These are phyloP conservation scores for Drosophila vallismaia DNA, from an alignment of 2,888 invertebrate genomes.

Conservation along the genomic window DNA sequence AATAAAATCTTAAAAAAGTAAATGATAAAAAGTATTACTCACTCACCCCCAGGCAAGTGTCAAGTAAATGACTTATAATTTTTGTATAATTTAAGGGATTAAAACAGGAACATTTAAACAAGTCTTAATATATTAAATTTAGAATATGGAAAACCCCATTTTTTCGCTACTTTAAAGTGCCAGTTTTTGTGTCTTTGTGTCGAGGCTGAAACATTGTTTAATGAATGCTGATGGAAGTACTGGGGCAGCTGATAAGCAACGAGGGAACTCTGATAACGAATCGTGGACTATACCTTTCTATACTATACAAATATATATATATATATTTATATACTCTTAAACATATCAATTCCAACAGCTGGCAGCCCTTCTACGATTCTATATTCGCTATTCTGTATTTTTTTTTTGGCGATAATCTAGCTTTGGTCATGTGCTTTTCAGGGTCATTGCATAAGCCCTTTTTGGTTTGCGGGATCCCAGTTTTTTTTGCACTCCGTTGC, in stretches of 20 bases:
- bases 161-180: not conserved
- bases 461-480: constrained; percentile 18
- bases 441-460: constrained; percentile 26
- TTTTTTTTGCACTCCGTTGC: constrained; percentile 25
- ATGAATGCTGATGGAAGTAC: constrained; percentile 33
- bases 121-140: not conserved
- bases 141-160: not conserved
- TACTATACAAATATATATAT: not conserved
- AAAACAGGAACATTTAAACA: no score
- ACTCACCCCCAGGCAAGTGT: not conserved
- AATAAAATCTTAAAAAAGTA: not conserved
- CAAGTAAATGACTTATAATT: not conserved
- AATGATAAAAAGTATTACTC: not conserved
- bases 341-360: constrained; percentile 5
- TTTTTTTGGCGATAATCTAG: constrained; percentile 20
- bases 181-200: constrained; percentile 5
- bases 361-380: not conserved
- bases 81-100: not conserved
- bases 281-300: not conserved
- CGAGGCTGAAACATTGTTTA: constrained; percentile 39
- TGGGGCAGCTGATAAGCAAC: constrained; percentile 36
- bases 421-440: constrained; percentile 27
- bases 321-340: not conserved
- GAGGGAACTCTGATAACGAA: constrained; percentile 37
- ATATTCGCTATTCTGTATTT: constrained; percentile 10